A percentile compares a stretch with the other conserved stretches of the same genome.
phyloP scores from a whole-genome alignment of 2,888 invertebrate species.

The Cerastoderma edule region DNA sequence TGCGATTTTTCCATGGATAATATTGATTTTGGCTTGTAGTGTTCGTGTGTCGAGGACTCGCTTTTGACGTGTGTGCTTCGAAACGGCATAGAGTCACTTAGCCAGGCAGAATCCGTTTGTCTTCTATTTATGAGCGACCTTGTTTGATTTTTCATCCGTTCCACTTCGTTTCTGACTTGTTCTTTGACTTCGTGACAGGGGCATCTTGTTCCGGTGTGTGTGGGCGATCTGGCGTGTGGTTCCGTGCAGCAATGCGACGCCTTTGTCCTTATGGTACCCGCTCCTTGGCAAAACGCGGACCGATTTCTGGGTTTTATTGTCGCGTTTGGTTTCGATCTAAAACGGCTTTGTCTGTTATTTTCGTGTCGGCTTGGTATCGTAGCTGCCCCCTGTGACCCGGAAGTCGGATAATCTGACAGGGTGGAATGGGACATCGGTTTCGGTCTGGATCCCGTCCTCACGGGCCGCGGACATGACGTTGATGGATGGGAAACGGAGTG shows the following conservation, averaged over 20 bases:
- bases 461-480: neutral
- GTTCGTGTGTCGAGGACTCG: neutral
- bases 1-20: neutral
- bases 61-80: too few species aligned
- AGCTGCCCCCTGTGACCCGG: neutral
- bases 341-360: neutral
- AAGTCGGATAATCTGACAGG: neutral
- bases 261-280: neutral
- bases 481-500: neutral
- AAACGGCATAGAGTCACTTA: too few species aligned
- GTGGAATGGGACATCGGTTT: neutral
- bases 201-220: too few species aligned
- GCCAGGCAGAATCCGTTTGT: too few species aligned
- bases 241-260: neutral
- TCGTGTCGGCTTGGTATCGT: neutral
- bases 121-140: too few species aligned
- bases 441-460: constrained; percentile 1
- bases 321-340: neutral
- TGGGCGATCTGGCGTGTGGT: neutral
- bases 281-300: neutral
- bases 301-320: neutral
- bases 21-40: neutral
- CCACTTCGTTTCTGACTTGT: too few species aligned
- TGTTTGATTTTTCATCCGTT: too few species aligned
- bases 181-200: too few species aligned